A percentile compares a stretch with the other conserved stretches of the same genome.
These are phyloP conservation scores for Lasiurus borealis DNA, from an alignment of 2,113 vertebrate species.

Conservation along the genomic window DNA sequence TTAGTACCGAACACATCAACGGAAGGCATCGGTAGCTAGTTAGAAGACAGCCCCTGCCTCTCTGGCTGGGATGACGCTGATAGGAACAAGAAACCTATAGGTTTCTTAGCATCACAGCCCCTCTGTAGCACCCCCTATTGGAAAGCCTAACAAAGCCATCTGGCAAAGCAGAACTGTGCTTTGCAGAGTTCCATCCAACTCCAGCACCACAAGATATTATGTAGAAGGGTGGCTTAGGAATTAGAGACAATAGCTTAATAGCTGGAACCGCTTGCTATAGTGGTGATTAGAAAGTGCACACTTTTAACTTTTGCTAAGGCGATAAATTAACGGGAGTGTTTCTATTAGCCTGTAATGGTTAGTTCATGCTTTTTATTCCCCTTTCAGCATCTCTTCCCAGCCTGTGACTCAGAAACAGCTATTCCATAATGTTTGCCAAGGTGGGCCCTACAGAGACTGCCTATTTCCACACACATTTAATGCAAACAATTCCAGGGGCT, in stretches of 20 bases:
- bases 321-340: slow-evolving; percentile 17
- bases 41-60: neutral
- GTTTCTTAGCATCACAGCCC: neutral
- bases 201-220: neutral
- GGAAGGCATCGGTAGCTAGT: neutral
- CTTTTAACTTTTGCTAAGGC: slow-evolving; percentile 34
- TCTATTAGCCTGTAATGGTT: slow-evolving; percentile 6
- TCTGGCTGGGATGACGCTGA: neutral
- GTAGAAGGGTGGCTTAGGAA: neutral
- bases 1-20: neutral
- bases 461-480: slow-evolving; percentile 8
- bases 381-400: slow-evolving; percentile 25
- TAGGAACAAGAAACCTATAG: neutral
- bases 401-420: slow-evolving; percentile 50
- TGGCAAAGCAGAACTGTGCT: neutral
- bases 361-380: slow-evolving; percentile 11
- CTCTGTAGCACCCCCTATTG: neutral
- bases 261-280: neutral
- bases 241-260: neutral
- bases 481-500: slow-evolving; percentile 43
- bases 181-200: neutral
- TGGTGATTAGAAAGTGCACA: neutral
- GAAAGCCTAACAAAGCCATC: neutral
- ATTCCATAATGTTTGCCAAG: slow-evolving; percentile 30
- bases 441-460: slow-evolving; percentile 38